Base-by-base conservation (phyloP, 2,113 vertebrate genomes). In the Ceuthmochares aereus region DNA sequence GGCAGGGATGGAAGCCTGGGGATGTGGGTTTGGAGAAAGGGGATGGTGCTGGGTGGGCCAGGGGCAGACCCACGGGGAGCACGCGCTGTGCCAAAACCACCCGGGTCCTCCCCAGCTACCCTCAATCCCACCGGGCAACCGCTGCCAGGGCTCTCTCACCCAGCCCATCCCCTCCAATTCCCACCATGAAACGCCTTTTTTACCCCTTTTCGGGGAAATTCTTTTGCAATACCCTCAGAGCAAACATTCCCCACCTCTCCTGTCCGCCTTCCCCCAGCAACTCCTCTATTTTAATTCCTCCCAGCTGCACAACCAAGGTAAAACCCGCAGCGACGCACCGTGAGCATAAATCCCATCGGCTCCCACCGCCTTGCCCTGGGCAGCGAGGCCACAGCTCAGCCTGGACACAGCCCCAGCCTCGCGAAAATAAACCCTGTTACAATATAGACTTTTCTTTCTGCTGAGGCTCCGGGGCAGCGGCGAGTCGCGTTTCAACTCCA, bases 371-470 rank as follows among this genome's bases (percentile, higher is more conserved):
- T n/a, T n/a, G n/a, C 40, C 66, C 37, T 0, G 2, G 74, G 83
- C 83, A 82, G 30, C 3, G 1, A 36, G 30, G 22, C 68, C 4
- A 4, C 0, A 26, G 60, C 34, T n/a, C 58, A 14, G 73, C 74
- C 63, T 4, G 27, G 62, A 4, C 66, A 13, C 0, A 32, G 26
- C 47, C 62, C 43, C 19, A 3, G 80, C 70, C 75, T 59, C 11
- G 0, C 75, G 40, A 76, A 95, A 89, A 91, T 82, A 89, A 91
- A 96, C 74, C 81, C 36, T 85, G 95, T 74, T 93, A 43, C 84
- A 76, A 87, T 84, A 90, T n/a, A 95, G 63, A 89, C 64, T 84
- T 74, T 29, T 79, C 86, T 73, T 47, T 49, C 75, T 1, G 15
- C 54, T 6, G 85, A 74, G 73, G 84, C 70, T 91, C 56, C 9